Evolutionary conservation across 2,888 invertebrate species (phyloP).

Genomic region (Xestia c-nigrum): DNA sequence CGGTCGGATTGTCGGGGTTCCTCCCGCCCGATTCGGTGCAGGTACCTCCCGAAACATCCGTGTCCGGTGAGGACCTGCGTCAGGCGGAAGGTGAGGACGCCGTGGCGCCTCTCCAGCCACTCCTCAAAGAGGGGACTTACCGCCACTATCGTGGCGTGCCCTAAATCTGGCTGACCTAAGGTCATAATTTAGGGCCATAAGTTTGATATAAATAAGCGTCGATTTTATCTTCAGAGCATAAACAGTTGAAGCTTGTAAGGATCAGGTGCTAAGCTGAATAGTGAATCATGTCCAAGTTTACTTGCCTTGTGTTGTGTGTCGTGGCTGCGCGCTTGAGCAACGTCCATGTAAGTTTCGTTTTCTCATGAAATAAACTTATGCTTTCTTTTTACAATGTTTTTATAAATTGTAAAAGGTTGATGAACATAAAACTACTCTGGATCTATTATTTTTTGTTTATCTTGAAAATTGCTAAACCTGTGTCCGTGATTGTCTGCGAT

Average conservation of each 20-base stretch:
- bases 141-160: no score
- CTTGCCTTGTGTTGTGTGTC: constrained; percentile 29
- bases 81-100: no score
- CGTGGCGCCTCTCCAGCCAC: no score
- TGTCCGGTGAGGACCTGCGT: no score
- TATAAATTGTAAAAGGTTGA: background rate
- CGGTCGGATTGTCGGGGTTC: no score
- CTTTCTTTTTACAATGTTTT: background rate
- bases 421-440: background rate
- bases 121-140: no score
- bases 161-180: background rate
- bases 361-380: background rate
- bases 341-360: constrained; percentile 38
- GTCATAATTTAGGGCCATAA: background rate
- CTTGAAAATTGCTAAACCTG: background rate
- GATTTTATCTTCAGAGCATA: constrained; percentile 16
- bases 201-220: constrained; percentile 25
- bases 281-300: constrained; percentile 44
- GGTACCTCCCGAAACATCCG: no score
- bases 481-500: background rate
- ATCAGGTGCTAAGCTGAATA: background rate
- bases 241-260: constrained; percentile 25
- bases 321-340: constrained; percentile 33
- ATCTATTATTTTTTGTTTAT: background rate
- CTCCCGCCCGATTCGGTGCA: no score